Evolutionary conservation across 2,113 vertebrate genomes (phyloP).

Genomic region (Salvelinus alpinus): DNA sequence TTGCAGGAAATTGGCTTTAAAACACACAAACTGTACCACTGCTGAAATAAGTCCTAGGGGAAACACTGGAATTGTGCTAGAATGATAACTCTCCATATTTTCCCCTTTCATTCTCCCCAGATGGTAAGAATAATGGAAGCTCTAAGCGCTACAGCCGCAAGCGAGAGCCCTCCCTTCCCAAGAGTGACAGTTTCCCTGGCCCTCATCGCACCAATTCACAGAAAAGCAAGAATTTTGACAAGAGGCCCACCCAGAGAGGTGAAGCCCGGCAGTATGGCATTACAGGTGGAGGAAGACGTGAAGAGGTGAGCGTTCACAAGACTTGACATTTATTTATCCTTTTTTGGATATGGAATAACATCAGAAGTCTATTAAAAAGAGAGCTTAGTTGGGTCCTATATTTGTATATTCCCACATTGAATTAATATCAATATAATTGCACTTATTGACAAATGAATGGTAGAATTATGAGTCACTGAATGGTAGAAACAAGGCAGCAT

Average conservation of each 20-base stretch:
- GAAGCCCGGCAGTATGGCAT: conserved; percentile 84
- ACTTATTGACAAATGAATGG: background rate
- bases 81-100: background rate
- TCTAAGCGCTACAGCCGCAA: conserved; percentile 92
- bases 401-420: no score
- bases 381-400: no score
- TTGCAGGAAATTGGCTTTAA: no score
- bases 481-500: no score
- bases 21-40: no score
- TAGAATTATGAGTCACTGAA: background rate
- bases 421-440: background rate
- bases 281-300: conserved; percentile 93
- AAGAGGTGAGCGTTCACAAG: conserved; percentile 83
- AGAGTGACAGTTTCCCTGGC: conserved; percentile 88
- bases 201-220: conserved; percentile 94
- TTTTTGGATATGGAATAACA: no score
- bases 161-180: conserved; percentile 89
- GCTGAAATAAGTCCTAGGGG: no score
- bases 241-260: conserved; percentile 95
- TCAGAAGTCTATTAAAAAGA: no score
- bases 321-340: background rate
- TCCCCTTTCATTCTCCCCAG: conserved; percentile 67
- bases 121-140: conserved; percentile 89
- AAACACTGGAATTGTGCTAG: no score
- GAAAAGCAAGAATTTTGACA: conserved; percentile 99